These are phyloP conservation scores for Adelognathus sp. DNA, from an alignment of 2,888 invertebrate genomes.

Conservation along the genomic window DNA sequence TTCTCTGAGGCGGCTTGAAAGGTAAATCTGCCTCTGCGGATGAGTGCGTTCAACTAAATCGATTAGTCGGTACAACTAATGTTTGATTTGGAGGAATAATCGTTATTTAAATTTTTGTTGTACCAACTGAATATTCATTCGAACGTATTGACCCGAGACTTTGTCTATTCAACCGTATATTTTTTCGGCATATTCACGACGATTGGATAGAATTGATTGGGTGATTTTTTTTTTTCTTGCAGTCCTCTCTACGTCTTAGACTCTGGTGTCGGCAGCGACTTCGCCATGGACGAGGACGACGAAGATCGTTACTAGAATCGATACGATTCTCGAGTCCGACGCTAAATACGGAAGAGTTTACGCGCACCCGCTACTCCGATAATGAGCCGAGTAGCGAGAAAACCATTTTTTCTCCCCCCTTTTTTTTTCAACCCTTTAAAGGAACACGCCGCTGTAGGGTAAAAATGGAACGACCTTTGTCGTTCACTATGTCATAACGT, in stretches of 20 bases:
- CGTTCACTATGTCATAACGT: not conserved
- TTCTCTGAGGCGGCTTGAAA: no score
- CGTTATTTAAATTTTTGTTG: no score
- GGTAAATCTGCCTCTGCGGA: no score
- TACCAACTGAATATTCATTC: no score
- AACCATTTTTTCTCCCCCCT: not conserved
- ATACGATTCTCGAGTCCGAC: not conserved
- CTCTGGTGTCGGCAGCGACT: conserved; percentile 89
- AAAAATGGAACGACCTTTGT: not conserved
- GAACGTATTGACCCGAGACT: no score
- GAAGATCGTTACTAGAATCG: conserved; percentile 69
- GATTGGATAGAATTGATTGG: no score
- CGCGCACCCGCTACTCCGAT: not conserved
- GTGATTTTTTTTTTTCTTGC: conserved; percentile 67
- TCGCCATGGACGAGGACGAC: conserved; percentile 93
- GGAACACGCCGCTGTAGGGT: not conserved
- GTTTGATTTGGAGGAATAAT: no score
- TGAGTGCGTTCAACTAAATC: no score
- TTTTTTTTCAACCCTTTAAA: not conserved
- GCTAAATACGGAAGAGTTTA: not conserved
- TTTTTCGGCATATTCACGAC: no score
- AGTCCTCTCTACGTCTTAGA: conserved; percentile 91
- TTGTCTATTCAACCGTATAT: not conserved
- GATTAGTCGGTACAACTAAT: no score
- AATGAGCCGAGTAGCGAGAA: not conserved